phyloP scores from a whole-genome alignment of 2,113 vertebrate species.

The Rhinolophus ferrumequinum region DNA sequence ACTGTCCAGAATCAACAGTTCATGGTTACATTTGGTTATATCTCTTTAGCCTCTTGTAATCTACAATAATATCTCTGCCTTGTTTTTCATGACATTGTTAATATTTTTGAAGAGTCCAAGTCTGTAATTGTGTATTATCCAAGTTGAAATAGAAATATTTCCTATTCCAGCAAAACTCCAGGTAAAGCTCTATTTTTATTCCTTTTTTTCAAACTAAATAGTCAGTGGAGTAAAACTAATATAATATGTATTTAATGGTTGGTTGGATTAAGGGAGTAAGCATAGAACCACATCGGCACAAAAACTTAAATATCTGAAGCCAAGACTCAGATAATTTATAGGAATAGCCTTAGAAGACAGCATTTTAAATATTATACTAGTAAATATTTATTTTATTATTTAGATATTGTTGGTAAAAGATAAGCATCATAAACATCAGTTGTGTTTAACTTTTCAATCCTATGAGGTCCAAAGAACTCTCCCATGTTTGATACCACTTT shows the following conservation, averaged over 20 bases:
- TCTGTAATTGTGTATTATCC: neutral
- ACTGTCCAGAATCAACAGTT: neutral
- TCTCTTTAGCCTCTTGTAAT: slow-evolving; percentile 4
- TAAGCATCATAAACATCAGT: neutral
- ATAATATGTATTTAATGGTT: neutral
- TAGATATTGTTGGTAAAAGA: neutral
- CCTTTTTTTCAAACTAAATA: neutral
- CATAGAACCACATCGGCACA: neutral
- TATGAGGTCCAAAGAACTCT: neutral
- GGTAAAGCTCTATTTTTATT: slow-evolving; percentile 21
- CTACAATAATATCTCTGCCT: neutral
- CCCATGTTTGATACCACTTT: neutral
- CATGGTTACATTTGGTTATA: neutral
- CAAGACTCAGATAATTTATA: neutral
- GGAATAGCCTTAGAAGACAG: neutral
- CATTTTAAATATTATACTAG: neutral
- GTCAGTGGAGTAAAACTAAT: neutral
- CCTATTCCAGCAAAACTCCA: slow-evolving; percentile 18
- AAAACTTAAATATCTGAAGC: neutral
- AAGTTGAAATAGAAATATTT: slow-evolving; percentile 38
- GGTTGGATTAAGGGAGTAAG: neutral
- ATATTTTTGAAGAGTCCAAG: neutral
- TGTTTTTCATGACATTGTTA: neutral
- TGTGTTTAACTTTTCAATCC: slow-evolving; percentile 17
- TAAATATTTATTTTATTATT: slow-evolving; percentile 33